A percentile compares a stretch with the other conserved stretches of the same genome.
Conservation (phyloP, 2,888 invertebrate genomes). For the Stenotaenia linearis region DNA sequence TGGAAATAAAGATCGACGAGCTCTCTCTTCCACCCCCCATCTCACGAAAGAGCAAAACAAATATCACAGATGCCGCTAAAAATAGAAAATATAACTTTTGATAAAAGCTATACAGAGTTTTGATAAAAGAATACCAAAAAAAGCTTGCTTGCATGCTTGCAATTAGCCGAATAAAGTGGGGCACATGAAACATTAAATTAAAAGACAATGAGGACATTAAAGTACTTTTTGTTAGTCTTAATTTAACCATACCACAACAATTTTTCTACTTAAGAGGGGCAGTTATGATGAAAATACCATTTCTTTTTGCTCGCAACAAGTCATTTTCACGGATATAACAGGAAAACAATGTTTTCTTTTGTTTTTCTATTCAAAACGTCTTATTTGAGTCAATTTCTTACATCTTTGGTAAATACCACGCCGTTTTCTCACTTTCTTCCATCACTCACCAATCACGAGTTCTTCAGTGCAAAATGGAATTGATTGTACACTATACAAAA, state of each 20-base stretch:
- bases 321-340: not conserved
- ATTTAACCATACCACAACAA: not conserved
- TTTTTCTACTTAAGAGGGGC: not conserved
- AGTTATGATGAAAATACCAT: slow-evolving; percentile 19
- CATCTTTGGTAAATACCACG: not conserved
- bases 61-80: slow-evolving; percentile 26
- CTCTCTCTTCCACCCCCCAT: not conserved
- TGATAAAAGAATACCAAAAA: not conserved
- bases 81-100: slow-evolving; percentile 18
- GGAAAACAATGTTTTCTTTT: not conserved
- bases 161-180: slow-evolving; percentile 15
- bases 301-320: not conserved
- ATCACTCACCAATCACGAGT: not conserved
- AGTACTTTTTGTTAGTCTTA: not conserved
- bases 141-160: not conserved
- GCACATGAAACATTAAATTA: not conserved
- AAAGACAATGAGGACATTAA: not conserved
- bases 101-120: not conserved
- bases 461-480: not conserved
- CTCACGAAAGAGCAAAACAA: not conserved
- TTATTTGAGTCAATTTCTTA: not conserved
- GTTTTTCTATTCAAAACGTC: not conserved
- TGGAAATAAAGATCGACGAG: not conserved
- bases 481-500: slow-evolving; percentile 11
- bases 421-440: not conserved